Conservation (phyloP, 2,797 vertebrate species). For the Tragopan temminckii region DNA sequence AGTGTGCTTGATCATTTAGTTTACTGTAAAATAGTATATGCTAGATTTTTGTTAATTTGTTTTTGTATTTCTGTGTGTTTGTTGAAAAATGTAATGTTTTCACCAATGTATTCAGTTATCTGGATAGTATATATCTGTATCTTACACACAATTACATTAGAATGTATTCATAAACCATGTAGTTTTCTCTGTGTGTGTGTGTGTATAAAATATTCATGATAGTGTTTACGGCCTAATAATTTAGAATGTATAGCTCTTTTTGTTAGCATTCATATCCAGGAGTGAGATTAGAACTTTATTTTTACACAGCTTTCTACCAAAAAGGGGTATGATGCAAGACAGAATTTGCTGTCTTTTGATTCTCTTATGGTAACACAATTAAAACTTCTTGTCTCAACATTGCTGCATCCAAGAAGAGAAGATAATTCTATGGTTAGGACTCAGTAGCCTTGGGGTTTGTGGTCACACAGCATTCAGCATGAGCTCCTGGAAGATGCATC, state of each 20-base stretch:
- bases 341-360: background rate
- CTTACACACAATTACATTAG: background rate
- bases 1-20: background rate
- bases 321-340: background rate
- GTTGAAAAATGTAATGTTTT: background rate
- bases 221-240: background rate
- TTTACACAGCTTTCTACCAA: background rate
- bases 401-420: background rate
- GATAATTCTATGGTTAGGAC: background rate
- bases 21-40: background rate
- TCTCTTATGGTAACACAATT: background rate
- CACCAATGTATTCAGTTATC: background rate
- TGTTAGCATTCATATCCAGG: background rate
- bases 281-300: background rate
- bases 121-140: background rate
- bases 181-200: background rate
- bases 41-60: background rate
- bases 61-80: background rate
- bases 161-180: background rate
- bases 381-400: background rate
- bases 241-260: background rate
- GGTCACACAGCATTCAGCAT: background rate
- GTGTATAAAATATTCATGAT: background rate
- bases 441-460: background rate
- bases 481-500: slow-evolving; percentile 7